Conservation (phyloP, 2,888 invertebrate species). For the Pheosia tremula region DNA sequence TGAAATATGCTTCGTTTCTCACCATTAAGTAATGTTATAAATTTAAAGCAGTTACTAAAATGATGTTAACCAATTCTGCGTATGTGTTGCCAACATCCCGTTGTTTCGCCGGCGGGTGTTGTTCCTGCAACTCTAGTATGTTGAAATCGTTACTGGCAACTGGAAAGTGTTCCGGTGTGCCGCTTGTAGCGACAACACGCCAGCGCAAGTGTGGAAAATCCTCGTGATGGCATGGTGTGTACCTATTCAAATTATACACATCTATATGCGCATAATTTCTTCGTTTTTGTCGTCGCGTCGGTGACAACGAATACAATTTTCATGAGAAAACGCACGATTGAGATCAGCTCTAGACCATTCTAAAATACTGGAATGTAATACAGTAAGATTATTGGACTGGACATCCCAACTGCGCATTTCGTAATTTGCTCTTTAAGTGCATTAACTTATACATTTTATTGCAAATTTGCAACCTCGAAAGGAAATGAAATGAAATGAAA, state of each 20-base stretch:
- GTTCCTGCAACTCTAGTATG: conserved; percentile 65
- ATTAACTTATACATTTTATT: too few species aligned
- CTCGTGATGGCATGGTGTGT: conserved; percentile 33
- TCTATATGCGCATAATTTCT: conserved; percentile 39
- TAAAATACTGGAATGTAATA: background rate
- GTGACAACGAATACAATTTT: conserved; percentile 22
- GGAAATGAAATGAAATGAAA: too few species aligned
- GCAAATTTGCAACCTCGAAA: too few species aligned
- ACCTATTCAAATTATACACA: conserved; percentile 21
- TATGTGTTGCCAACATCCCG: conserved; percentile 53
- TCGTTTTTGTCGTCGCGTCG: conserved; percentile 16
- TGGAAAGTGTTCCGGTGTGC: conserved; percentile 73
- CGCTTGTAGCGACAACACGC: conserved; percentile 33
- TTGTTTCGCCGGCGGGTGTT: conserved; percentile 48
- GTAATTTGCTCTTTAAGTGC: too few species aligned
- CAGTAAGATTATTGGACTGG: too few species aligned
- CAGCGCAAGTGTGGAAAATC: conserved; percentile 57
- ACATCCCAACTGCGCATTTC: too few species aligned
- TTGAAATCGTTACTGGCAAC: conserved; percentile 57
- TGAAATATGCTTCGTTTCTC: background rate
- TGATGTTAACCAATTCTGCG: conserved; percentile 42
- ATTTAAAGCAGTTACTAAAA: too few species aligned
- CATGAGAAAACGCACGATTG: conserved; percentile 20
- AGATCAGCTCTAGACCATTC: conserved; percentile 22
- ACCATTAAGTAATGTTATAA: background rate